Evolutionary conservation across 1,140 invertebrate genomes (phyloP).

Genomic region (Microplitis mediator): DNA sequence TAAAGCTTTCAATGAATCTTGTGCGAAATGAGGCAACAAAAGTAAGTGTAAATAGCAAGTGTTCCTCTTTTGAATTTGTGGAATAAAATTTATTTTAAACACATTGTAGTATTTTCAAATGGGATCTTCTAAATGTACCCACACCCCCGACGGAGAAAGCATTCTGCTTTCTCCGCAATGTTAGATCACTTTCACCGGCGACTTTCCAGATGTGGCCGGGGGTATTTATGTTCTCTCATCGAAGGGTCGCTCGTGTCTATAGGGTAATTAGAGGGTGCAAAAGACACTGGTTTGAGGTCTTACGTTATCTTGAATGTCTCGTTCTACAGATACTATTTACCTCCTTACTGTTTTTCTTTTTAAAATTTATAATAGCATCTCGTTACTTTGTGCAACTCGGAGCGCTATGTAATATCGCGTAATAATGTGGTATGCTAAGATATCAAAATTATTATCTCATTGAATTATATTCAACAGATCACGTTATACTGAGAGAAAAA

Average conservation of each 20-base stretch:
- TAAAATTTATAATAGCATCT: constrained; percentile 36
- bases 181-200: constrained; percentile 46
- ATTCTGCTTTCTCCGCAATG: constrained; percentile 35
- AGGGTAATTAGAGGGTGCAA: constrained; percentile 62
- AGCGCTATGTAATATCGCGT: not conserved
- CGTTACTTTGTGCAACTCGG: constrained; percentile 18
- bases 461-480: too few species aligned
- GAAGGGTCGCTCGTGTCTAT: constrained; percentile 50
- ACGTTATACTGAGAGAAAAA: not conserved
- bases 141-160: constrained; percentile 29
- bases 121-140: constrained; percentile 32
- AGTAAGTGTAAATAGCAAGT: not conserved
- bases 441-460: too few species aligned
- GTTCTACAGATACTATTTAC: constrained; percentile 37
- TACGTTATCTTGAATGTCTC: constrained; percentile 49
- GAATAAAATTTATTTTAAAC: constrained; percentile 10
- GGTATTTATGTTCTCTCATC: constrained; percentile 56
- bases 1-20: constrained; percentile 1
- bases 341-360: not conserved
- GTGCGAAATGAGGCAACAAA: not conserved
- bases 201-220: constrained; percentile 49
- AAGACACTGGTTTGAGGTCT: constrained; percentile 32
- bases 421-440: not conserved
- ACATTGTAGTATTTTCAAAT: constrained; percentile 25
- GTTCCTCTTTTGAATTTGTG: not conserved